These are phyloP conservation scores for Trididemnum miniatum DNA, from an alignment of 23 tunicate species.

Conservation along the genomic window DNA sequence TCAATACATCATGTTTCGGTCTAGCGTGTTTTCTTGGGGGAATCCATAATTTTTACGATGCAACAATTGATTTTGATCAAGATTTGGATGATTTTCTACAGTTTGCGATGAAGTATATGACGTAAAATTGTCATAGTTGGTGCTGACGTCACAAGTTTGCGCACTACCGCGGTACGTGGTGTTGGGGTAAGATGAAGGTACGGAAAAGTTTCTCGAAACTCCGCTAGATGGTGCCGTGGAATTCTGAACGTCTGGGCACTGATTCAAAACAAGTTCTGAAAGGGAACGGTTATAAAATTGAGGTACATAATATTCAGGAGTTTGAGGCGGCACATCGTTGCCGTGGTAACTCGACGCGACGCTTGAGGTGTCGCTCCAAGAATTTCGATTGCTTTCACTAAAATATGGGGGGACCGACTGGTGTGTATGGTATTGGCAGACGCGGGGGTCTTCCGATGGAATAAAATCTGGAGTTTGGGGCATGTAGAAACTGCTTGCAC, in stretches of 20 bases:
- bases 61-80: too few relatives aligned
- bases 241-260: not conserved
- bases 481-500: not conserved
- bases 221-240: not conserved
- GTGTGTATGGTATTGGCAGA: not conserved
- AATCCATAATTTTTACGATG: too few relatives aligned
- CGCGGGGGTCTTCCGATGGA: too few relatives aligned
- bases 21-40: too few relatives aligned
- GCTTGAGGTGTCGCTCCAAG: conserved; percentile 30
- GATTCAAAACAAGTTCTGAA: not conserved
- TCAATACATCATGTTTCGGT: too few relatives aligned
- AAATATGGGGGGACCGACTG: not conserved
- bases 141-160: too few relatives aligned
- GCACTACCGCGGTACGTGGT: too few relatives aligned
- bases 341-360: conserved; percentile 4
- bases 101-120: too few relatives aligned
- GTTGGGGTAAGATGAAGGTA: too few relatives aligned
- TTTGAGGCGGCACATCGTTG: not conserved
- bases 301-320: not conserved
- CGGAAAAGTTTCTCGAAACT: not conserved
- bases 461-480: not conserved
- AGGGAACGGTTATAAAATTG: not conserved
- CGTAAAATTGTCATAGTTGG: too few relatives aligned
- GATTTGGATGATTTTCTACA: too few relatives aligned
- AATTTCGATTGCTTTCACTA: conserved; percentile 6